Percentiles rank a stretch among this genome's conserved stretches.
phyloP scores from a whole-genome alignment of 1,140 invertebrate species.

The Teleogryllus occipitalis region DNA sequence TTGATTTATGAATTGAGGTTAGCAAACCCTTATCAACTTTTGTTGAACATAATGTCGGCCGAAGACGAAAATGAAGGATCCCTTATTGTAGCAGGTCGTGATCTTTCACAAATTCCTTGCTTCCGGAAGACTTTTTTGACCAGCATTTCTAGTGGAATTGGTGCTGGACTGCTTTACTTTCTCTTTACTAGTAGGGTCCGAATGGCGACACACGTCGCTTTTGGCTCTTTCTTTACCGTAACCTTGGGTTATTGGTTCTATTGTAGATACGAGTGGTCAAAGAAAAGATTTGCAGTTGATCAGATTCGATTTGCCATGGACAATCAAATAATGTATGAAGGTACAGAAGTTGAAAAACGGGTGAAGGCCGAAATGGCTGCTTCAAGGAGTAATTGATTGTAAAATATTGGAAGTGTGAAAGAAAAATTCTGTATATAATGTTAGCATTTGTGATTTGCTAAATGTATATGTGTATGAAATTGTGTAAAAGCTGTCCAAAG shows the following conservation, averaged over 20 bases:
- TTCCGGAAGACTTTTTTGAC: conserved; percentile 52
- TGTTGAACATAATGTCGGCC: not conserved
- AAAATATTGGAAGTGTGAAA: too few relatives aligned
- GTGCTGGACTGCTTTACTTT: conserved; percentile 44
- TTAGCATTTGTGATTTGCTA: too few relatives aligned
- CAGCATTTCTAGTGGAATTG: conserved; percentile 48
- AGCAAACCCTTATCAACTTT: too few relatives aligned
- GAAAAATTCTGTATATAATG: too few relatives aligned
- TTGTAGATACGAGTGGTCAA: conserved; percentile 34
- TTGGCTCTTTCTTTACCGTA: conserved; percentile 43
- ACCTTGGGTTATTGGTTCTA: conserved; percentile 44
- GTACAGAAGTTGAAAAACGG: conserved; percentile 3
- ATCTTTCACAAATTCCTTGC: conserved; percentile 53
- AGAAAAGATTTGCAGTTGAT: conserved; percentile 18
- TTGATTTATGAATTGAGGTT: too few relatives aligned
- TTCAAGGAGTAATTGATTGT: not conserved
- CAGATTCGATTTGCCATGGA: conserved; percentile 16
- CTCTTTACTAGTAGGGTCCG: conserved; percentile 46
- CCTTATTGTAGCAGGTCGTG: conserved; percentile 46
- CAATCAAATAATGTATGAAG: conserved; percentile 8
- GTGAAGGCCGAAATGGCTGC: not conserved
- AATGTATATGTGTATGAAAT: too few relatives aligned
- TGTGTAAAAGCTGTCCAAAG: too few relatives aligned
- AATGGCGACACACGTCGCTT: conserved; percentile 40
- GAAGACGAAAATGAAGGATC: conserved; percentile 10